These are phyloP conservation scores for Enteromius thamalakanensis DNA, from an alignment of 2,797 vertebrate species.

Conservation along the genomic window DNA sequence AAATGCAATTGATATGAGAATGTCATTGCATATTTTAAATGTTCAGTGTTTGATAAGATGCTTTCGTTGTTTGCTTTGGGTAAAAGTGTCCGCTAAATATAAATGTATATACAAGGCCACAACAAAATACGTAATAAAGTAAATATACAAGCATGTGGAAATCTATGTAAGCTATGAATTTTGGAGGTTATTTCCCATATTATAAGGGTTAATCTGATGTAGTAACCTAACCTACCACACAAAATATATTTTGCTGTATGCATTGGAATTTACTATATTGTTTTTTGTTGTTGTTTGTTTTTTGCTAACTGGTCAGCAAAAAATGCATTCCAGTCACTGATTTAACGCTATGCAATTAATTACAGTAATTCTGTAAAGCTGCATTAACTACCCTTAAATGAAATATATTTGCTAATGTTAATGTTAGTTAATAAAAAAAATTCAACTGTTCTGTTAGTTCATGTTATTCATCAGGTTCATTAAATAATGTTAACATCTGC, in stretches of 20 bases:
- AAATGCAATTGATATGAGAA: constrained; percentile 11
- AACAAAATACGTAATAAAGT: neutral
- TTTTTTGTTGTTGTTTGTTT: neutral
- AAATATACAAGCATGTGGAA: neutral
- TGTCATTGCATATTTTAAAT: neutral
- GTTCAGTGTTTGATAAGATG: neutral
- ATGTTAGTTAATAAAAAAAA: no score
- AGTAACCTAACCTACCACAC: neutral
- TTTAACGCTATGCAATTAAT: neutral
- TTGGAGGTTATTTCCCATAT: neutral
- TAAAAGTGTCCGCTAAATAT: neutral
- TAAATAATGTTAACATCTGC: no score
- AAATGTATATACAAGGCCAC: neutral
- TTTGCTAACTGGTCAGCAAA: neutral
- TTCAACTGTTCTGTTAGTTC: no score
- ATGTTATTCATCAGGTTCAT: no score
- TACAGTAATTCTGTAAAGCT: neutral
- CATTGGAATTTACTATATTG: no score
- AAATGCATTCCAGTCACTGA: neutral
- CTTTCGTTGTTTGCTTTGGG: neutral
- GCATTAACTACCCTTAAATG: no score
- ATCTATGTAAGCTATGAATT: neutral
- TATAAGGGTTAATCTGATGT: neutral
- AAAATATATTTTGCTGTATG: neutral
- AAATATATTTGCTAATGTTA: no score